A percentile compares a stretch with the other conserved stretches of the same genome.
Evolutionary conservation across 2,113 vertebrate genomes (phyloP).

Genomic region (Lanius collurio): DNA sequence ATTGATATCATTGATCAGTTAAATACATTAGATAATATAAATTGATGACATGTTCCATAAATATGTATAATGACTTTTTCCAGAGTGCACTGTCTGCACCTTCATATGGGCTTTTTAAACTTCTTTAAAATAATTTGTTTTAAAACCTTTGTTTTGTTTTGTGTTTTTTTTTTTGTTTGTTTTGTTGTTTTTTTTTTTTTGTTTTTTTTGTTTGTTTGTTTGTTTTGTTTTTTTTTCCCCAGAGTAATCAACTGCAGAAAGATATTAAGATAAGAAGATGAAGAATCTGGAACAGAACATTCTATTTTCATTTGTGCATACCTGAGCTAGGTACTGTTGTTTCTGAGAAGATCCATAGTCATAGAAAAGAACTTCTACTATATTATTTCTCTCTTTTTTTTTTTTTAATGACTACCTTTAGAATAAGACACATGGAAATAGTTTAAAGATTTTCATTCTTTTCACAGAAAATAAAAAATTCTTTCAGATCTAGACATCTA

Average conservation of each 20-base stretch:
- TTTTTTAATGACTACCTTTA: not conserved
- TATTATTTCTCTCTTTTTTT: not conserved
- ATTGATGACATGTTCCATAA: not conserved
- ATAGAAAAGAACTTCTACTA: not conserved
- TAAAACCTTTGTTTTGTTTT: fast-evolving
- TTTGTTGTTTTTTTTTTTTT: not conserved
- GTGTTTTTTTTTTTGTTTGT: no score
- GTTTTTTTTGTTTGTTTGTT: not conserved
- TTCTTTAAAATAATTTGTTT: not conserved
- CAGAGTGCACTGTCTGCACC: not conserved
- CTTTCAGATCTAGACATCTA: not conserved
- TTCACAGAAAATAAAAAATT: not conserved
- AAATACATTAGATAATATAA: not conserved
- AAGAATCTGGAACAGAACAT: not conserved
- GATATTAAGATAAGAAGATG: not conserved
- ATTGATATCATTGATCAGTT: not conserved
- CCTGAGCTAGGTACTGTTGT: not conserved
- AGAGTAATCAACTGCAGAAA: not conserved
- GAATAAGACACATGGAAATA: not conserved
- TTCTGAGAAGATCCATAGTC: not conserved
- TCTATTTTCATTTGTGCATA: not conserved
- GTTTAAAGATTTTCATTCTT: not conserved
- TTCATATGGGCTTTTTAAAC: not conserved
- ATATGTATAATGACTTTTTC: not conserved
- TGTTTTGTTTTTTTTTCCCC: fast-evolving